Conservation (phyloP, 2,113 vertebrate genomes). For the Edolisoma coerulescens region DNA sequence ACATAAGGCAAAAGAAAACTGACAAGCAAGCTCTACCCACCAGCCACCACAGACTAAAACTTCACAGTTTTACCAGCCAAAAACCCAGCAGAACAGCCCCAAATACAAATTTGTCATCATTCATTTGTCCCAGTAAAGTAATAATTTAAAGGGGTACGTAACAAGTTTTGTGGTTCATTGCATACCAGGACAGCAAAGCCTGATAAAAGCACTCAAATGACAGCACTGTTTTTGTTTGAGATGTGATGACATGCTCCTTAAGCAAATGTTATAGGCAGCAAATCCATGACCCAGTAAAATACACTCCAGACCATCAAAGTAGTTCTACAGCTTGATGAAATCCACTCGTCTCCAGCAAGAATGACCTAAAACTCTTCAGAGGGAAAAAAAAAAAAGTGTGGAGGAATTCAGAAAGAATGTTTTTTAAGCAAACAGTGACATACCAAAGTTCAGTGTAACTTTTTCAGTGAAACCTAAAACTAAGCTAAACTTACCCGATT, state of each 20-base stretch:
- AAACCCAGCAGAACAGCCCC: neutral
- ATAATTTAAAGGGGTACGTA: neutral
- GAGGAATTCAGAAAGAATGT: slow-evolving; percentile 54
- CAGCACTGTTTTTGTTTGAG: slow-evolving; percentile 34
- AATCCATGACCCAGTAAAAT: slow-evolving; percentile 47
- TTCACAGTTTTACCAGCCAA: neutral
- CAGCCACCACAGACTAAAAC: neutral
- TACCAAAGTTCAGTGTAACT: slow-evolving; percentile 12
- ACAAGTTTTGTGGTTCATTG: slow-evolving; percentile 17
- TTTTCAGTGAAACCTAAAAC: slow-evolving; percentile 7
- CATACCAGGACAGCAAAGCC: neutral
- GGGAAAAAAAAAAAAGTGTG: neutral
- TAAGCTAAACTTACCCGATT: neutral
- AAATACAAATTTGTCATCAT: neutral
- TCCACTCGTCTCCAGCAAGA: slow-evolving; percentile 11
- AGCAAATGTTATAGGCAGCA: slow-evolving; percentile 48
- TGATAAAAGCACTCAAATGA: slow-evolving; percentile 39
- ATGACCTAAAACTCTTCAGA: slow-evolving; percentile 46
- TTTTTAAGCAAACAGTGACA: slow-evolving; percentile 48
- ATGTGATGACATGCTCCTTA: slow-evolving; percentile 51
- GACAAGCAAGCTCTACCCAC: neutral
- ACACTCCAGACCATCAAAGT: slow-evolving; percentile 54
- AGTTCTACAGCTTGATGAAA: slow-evolving; percentile 37
- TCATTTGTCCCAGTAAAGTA: neutral
- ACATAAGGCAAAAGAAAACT: neutral